Evolutionary conservation across 2,113 vertebrate species (phyloP).

Genomic region (Aix galericulata): DNA sequence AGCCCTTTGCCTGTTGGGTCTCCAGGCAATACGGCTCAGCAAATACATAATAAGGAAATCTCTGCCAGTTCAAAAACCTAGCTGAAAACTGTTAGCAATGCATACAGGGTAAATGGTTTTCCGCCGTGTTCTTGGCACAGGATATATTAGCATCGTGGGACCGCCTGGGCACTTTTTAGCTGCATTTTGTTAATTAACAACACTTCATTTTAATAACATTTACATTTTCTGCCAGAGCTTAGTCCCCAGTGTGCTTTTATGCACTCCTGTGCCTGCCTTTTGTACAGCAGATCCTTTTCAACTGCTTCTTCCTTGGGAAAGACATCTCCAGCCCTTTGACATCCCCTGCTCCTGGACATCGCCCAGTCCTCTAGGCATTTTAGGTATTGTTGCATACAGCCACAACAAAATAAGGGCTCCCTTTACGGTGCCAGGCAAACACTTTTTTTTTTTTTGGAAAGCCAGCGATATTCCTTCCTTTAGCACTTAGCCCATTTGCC

Average conservation of each 20-base stretch:
- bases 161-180: not conserved
- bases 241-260: not conserved
- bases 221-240: not conserved
- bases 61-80: not conserved
- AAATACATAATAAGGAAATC: not conserved
- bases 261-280: not conserved
- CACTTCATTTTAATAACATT: not conserved
- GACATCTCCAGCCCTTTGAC: not conserved
- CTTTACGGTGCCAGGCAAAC: not conserved
- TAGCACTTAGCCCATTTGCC: not conserved
- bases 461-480: not conserved
- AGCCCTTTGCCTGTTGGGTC: not conserved
- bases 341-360: rapidly evolving
- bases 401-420: not conserved
- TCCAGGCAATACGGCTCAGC: not conserved
- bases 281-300: not conserved
- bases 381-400: rapidly evolving
- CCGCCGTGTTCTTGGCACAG: not conserved
- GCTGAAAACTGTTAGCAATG: not conserved
- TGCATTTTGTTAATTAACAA: not conserved
- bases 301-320: not conserved
- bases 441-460: not conserved
- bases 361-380: not conserved
- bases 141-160: not conserved
- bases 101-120: not conserved